These are phyloP conservation scores for Colistium nudipinnis DNA, from an alignment of 2,113 vertebrate genomes.

Conservation along the genomic window DNA sequence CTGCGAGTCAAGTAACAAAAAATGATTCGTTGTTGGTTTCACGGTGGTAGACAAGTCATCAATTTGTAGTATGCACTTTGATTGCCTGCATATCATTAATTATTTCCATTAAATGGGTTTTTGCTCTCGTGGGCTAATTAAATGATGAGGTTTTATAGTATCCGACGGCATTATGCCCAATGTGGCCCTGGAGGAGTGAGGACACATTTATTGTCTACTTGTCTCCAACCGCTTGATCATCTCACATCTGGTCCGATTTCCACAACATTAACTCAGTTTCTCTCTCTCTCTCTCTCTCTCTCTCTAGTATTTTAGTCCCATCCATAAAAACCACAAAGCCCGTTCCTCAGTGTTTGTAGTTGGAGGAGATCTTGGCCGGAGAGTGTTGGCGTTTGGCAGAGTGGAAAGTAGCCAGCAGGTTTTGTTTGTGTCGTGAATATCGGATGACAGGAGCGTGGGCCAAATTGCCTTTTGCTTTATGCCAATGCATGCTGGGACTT, in stretches of 20 bases:
- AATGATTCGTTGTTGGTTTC: no score
- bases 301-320: no score
- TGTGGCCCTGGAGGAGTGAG: no score
- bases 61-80: no score
- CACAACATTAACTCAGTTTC: constrained; percentile 1
- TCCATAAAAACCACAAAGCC: constrained; percentile 14
- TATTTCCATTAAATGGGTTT: no score
- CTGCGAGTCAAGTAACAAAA: no score
- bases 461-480: constrained; percentile 59
- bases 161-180: no score
- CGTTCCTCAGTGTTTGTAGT: constrained; percentile 27
- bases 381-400: constrained; percentile 59
- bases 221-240: neutral
- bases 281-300: neutral
- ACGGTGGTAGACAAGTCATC: no score
- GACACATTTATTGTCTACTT: no score
- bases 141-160: no score
- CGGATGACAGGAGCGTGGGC: constrained; percentile 58
- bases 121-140: no score
- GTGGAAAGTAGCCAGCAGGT: constrained; percentile 60
- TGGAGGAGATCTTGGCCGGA: constrained; percentile 46
- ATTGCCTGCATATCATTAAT: no score
- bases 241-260: constrained; percentile 24
- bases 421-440: constrained; percentile 73
- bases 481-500: constrained; percentile 65